Evolutionary conservation across 2,888 invertebrate genomes (phyloP).

Genomic region (Pollenia griseotomentosa): DNA sequence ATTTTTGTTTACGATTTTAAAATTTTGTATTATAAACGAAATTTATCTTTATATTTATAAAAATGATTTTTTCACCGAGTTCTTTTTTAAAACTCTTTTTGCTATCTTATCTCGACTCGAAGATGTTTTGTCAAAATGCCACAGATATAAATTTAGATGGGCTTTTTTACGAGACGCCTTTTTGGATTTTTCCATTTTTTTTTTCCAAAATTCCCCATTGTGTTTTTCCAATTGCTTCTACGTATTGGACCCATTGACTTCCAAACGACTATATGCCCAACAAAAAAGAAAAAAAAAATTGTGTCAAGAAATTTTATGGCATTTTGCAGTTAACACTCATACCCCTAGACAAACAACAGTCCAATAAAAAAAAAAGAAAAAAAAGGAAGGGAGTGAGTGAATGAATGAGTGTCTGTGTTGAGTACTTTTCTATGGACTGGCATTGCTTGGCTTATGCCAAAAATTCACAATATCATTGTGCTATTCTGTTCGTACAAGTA

Average conservation of each 20-base stretch:
- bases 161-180: no score
- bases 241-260: conserved; percentile 33
- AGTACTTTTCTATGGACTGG: neutral
- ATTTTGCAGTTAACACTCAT: conserved; percentile 70
- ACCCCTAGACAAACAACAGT: neutral
- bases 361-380: neutral
- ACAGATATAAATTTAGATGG: no score
- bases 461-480: conserved; percentile 45
- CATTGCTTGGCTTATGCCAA: conserved; percentile 49
- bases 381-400: conserved; percentile 8
- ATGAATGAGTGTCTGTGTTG: conserved; percentile 17
- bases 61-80: no score
- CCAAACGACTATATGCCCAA: conserved; percentile 35
- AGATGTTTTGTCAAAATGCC: no score
- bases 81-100: no score
- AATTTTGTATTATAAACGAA: no score
- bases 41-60: no score
- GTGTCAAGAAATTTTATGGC: conserved; percentile 75
- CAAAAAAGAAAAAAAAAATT: conserved; percentile 49
- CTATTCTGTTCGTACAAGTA: conserved; percentile 53
- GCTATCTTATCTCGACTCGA: no score
- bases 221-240: neutral
- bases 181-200: no score
- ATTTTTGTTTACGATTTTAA: no score
- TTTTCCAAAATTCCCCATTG: no score